These are phyloP conservation scores for Chloroceryle aenea DNA, from an alignment of 2,113 vertebrate species.

Conservation along the genomic window DNA sequence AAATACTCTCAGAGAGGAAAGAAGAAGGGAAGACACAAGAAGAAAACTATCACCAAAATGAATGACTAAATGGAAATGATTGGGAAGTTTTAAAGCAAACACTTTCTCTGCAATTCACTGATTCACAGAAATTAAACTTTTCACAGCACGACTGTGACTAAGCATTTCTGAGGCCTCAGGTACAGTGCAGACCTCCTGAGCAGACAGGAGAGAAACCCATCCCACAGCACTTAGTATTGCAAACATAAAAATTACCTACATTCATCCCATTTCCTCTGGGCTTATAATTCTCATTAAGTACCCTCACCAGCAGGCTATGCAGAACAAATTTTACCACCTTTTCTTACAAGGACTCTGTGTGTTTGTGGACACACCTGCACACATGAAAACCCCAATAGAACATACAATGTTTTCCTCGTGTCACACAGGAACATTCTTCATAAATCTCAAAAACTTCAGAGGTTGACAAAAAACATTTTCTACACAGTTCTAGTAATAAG, in stretches of 20 bases:
- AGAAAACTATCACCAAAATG: neutral
- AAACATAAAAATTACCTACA: neutral
- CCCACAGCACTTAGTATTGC: neutral
- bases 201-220: neutral
- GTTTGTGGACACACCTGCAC: accelerated
- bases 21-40: neutral
- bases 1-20: neutral
- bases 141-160: neutral
- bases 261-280: neutral
- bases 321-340: neutral
- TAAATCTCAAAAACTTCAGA: neutral
- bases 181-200: neutral
- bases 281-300: neutral
- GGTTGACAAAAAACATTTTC: neutral
- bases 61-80: neutral
- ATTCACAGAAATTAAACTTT: neutral
- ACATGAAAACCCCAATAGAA: neutral
- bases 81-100: neutral
- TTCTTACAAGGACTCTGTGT: neutral
- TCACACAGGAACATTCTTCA: neutral
- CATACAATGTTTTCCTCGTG: neutral
- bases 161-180: neutral
- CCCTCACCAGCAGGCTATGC: neutral
- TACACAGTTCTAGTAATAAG: neutral
- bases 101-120: neutral